These are phyloP conservation scores for Oxycera nigricornis DNA, from an alignment of 2,888 invertebrate genomes.

Conservation along the genomic window DNA sequence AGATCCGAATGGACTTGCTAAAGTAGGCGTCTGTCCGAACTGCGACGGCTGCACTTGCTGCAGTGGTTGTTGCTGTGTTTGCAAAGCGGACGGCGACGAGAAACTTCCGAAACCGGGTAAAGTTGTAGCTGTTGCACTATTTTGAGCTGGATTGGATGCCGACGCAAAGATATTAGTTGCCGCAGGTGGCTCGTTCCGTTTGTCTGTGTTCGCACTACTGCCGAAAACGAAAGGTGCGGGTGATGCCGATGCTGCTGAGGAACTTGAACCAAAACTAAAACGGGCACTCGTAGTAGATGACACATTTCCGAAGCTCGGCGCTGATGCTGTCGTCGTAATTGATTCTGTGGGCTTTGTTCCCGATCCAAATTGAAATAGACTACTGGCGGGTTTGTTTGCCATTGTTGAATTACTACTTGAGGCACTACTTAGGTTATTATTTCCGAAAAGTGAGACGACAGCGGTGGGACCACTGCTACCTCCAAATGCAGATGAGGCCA, in stretches of 20 bases:
- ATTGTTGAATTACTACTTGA: background rate
- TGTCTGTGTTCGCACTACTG: background rate
- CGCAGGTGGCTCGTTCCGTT: conserved; percentile 7
- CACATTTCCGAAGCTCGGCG: conserved; percentile 47
- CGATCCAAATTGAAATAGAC: conserved; percentile 41
- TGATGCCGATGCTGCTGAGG: conserved; percentile 28
- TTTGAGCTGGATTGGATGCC: conserved; percentile 6
- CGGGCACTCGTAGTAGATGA: conserved; percentile 39
- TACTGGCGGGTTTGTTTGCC: conserved; percentile 30
- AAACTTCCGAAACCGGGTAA: conserved; percentile 42
- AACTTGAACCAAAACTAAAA: conserved; percentile 21
- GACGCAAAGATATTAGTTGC: conserved; percentile 28
- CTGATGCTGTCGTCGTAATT: conserved; percentile 39
- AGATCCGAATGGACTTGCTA: conserved; percentile 40
- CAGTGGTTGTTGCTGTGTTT: conserved; percentile 13
- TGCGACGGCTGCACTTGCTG: conserved; percentile 45
- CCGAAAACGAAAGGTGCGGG: conserved; percentile 32
- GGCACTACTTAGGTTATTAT: conserved; percentile 8
- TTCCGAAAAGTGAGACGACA: background rate
- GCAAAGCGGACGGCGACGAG: conserved; percentile 40
- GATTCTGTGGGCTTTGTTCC: conserved; percentile 29
- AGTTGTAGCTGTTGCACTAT: background rate
- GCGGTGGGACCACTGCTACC: background rate
- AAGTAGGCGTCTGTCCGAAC: conserved; percentile 48
- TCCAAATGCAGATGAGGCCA: background rate